Evolutionary conservation across 2,113 vertebrate genomes (phyloP).

Genomic region (Hepsetus odoe): DNA sequence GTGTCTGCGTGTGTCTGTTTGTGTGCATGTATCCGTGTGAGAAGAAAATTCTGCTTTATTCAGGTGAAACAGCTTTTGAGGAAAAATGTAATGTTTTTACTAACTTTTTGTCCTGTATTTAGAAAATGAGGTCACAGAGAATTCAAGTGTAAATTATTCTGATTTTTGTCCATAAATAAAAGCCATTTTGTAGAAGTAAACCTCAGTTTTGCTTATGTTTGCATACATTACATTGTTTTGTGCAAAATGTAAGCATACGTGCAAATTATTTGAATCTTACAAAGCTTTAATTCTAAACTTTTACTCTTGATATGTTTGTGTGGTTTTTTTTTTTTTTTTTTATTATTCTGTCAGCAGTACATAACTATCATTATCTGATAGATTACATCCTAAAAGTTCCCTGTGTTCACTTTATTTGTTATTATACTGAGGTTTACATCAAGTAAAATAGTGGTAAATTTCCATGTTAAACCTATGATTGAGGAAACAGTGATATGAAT

Average conservation of each 20-base stretch:
- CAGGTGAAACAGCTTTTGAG: not conserved
- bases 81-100: not conserved
- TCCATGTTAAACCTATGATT: slow-evolving; percentile 24
- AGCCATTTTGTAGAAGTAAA: not conserved
- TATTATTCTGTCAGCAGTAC: not conserved
- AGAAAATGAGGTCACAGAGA: not conserved
- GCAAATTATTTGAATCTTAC: too few relatives aligned
- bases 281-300: too few relatives aligned
- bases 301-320: too few relatives aligned
- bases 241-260: not conserved
- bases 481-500: slow-evolving; percentile 53
- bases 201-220: too few relatives aligned
- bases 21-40: not conserved
- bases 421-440: not conserved
- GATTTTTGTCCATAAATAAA: not conserved
- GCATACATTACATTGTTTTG: too few relatives aligned
- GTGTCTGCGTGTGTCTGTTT: not conserved
- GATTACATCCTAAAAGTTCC: not conserved
- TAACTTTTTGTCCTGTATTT: not conserved
- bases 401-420: not conserved
- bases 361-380: not conserved
- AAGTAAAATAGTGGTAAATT: not conserved
- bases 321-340: not conserved
- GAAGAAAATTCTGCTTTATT: not conserved
- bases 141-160: not conserved